phyloP scores from a whole-genome alignment of 2,888 invertebrate species.

The Neoitamus cyanurus region DNA sequence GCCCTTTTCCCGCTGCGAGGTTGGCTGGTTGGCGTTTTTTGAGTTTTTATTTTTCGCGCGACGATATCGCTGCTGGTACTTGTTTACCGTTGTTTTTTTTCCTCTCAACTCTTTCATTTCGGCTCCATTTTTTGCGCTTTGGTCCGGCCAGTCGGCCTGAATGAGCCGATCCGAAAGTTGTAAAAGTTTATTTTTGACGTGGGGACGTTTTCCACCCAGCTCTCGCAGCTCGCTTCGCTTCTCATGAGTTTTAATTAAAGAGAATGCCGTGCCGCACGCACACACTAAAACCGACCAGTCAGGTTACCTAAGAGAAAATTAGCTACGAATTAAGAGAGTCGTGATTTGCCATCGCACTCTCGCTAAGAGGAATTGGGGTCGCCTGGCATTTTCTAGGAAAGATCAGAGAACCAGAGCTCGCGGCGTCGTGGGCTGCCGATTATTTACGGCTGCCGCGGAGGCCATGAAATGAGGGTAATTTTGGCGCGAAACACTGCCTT shows the following conservation, averaged over 20 bases:
- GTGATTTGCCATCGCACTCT: background rate
- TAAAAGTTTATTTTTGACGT: slow-evolving; percentile 36
- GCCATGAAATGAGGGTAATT: slow-evolving; percentile 1
- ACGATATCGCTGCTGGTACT: slow-evolving; percentile 3
- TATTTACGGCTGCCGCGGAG: background rate
- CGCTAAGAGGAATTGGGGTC: background rate
- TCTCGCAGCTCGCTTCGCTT: background rate
- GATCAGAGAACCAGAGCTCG: background rate
- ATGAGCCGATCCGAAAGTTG: slow-evolving; percentile 18
- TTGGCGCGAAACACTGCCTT: slow-evolving; percentile 16
- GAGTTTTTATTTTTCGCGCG: background rate
- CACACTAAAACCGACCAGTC: background rate
- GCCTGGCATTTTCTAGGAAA: background rate
- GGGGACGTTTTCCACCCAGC: background rate
- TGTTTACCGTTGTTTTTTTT: slow-evolving; percentile 7
- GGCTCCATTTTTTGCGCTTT: background rate
- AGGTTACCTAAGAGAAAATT: background rate
- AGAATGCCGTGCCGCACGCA: background rate
- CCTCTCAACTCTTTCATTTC: background rate
- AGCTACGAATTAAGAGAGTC: background rate
- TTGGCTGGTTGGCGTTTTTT: background rate
- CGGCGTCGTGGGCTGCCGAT: background rate
- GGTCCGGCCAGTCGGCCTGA: background rate
- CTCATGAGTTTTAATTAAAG: background rate
- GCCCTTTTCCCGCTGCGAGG: background rate